Base-by-base conservation (phyloP, 2,888 invertebrate genomes). In the Apoda limacodes region DNA sequence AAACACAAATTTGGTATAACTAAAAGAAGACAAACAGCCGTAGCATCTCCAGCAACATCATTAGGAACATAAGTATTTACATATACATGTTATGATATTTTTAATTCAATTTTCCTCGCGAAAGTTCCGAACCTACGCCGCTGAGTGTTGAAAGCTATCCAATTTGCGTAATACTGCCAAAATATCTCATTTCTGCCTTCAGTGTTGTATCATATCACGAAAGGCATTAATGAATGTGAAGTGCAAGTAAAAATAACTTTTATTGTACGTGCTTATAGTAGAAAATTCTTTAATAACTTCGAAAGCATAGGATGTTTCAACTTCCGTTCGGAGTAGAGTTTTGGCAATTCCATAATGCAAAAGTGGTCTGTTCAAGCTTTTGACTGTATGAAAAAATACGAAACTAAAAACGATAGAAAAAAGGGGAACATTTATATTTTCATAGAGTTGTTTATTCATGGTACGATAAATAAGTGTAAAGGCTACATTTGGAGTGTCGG, bases 81-180 rank as follows among this genome's bases (percentile, higher is more conserved):
- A 6, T n/a, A n/a, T 17, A 17, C 17, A 53, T 75, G 70, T 71
- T 71, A 76, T 75, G 67, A 76, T 76, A 78, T 80, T 78, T 80
- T 80, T 80, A 80, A 80, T 80, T 80, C 78, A 78, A 80, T 80
- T 75, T 75, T 65, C 68, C 67, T 65, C 68, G 63, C 75, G 68
- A 78, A 78, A 80, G 67, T 80, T 80, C 71, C 66, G 67, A 78
- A 75, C 74, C 69, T 76, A 78, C 78, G 75, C 68, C 70, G 78
- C 72, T 67, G 80, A 80, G 80, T 80, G 80, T 80, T 76, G 80
- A 80, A 80, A 80, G 80, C 80, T 78, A 80, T 80, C 80, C 80
- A 80, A 80, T 80, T 80, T 80, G 78, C 78, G 76, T 80, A 80
- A 80, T 80, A 80, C 80, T 78, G 68, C 75, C 80, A 76, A 80